A percentile compares a stretch with the other conserved stretches of the same genome.
Conservation (phyloP, 2,888 invertebrate genomes). For the Atrina japonica region DNA sequence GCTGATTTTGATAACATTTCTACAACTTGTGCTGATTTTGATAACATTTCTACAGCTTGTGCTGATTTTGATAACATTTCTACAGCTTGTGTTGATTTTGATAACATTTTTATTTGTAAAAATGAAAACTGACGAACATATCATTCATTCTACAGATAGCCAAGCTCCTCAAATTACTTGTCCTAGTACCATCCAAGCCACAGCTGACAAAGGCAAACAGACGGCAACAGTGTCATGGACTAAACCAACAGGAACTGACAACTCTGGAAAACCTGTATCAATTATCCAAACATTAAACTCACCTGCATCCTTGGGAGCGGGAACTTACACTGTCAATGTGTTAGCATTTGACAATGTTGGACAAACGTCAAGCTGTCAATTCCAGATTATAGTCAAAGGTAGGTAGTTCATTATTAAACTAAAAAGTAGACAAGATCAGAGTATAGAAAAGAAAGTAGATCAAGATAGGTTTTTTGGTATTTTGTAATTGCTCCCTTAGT, state of each 20-base stretch:
- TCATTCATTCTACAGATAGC: too few species aligned
- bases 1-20: too few species aligned
- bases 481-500: neutral
- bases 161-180: conserved; percentile 58
- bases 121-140: too few species aligned
- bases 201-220: conserved; percentile 52
- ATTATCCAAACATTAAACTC: conserved; percentile 57
- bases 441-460: neutral
- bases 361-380: conserved; percentile 53
- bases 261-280: conserved; percentile 55
- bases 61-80: too few species aligned
- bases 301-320: conserved; percentile 56
- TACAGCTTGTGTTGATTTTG: too few species aligned
- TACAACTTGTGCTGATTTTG: too few species aligned
- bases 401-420: neutral
- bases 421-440: neutral
- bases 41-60: too few species aligned
- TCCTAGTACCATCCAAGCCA: conserved; percentile 46
- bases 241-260: conserved; percentile 56
- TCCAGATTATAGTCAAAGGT: conserved; percentile 63
- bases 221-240: conserved; percentile 57
- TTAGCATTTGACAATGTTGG: conserved; percentile 57
- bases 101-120: too few species aligned
- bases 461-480: neutral
- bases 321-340: conserved; percentile 59